A percentile compares a stretch with the other conserved stretches of the same genome.
phyloP scores from a whole-genome alignment of 2,113 vertebrate species.

The Aleadryas rufinucha region DNA sequence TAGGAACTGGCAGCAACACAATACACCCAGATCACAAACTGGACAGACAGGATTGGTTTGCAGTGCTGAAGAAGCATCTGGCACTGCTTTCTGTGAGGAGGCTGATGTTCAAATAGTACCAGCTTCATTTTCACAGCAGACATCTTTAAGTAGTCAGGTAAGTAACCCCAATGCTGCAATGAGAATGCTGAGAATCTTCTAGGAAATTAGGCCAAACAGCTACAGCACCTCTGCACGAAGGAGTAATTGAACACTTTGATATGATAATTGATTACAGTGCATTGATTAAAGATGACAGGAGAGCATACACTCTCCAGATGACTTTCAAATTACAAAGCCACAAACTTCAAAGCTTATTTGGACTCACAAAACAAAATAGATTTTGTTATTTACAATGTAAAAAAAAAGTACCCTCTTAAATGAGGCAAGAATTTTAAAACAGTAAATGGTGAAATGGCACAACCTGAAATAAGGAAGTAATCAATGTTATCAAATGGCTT shows the following conservation, averaged over 20 bases:
- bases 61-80: not conserved
- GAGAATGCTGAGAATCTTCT: not conserved
- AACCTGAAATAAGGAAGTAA: constrained; percentile 85
- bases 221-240: constrained; percentile 1
- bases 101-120: not conserved
- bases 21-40: not conserved
- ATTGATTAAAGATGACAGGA: constrained; percentile 59
- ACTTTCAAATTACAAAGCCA: constrained; percentile 61
- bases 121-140: constrained; percentile 1
- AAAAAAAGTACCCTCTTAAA: constrained; percentile 39
- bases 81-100: not conserved
- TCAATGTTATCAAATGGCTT: constrained; percentile 85
- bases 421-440: constrained; percentile 63
- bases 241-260: constrained; percentile 63
- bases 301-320: constrained; percentile 52
- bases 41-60: not conserved
- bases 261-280: constrained; percentile 63
- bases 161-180: not conserved
- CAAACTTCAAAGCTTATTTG: constrained; percentile 70
- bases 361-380: constrained; percentile 51
- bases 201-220: constrained; percentile 35
- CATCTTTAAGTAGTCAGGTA: not conserved
- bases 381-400: constrained; percentile 61
- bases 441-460: constrained; percentile 63
- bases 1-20: not conserved